Conservation (phyloP, 2,888 invertebrate genomes). For the Cylloceria caligata region DNA sequence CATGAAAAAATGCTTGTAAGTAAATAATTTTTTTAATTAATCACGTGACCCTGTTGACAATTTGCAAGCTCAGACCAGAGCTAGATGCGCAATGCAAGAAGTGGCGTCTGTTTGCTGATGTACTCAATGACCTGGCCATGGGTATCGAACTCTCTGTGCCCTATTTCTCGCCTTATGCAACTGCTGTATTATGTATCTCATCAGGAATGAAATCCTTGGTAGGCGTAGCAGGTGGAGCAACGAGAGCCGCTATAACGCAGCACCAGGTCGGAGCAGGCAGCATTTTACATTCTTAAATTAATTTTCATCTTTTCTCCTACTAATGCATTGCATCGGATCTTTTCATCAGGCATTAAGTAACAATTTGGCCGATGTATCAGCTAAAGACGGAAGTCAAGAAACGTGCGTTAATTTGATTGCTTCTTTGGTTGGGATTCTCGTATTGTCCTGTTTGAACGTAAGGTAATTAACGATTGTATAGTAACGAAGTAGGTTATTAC, state of each 20-base stretch:
- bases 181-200: conserved; percentile 90
- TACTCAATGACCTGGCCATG: conserved; percentile 96
- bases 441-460: conserved; percentile 89
- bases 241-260: conserved; percentile 95
- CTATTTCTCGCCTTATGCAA: conserved; percentile 87
- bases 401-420: conserved; percentile 97
- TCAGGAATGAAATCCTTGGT: conserved; percentile 94
- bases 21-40: too few relatives aligned
- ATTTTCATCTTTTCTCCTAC: too few relatives aligned
- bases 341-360: conserved; percentile 92
- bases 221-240: conserved; percentile 92
- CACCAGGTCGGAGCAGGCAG: conserved; percentile 88
- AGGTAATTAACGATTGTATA: conserved; percentile 80
- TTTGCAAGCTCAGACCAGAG: conserved; percentile 85
- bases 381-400: conserved; percentile 98
- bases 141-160: conserved; percentile 94
- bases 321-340: too few relatives aligned
- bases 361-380: conserved; percentile 96
- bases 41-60: background rate
- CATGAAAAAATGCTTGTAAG: background rate
- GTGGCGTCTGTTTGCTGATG: conserved; percentile 97
- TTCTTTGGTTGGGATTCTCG: conserved; percentile 91
- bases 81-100: conserved; percentile 97
- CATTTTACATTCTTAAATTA: background rate
- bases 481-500: background rate